phyloP scores from a whole-genome alignment of 2,113 vertebrate genomes.

The Heloderma charlesbogerti region DNA sequence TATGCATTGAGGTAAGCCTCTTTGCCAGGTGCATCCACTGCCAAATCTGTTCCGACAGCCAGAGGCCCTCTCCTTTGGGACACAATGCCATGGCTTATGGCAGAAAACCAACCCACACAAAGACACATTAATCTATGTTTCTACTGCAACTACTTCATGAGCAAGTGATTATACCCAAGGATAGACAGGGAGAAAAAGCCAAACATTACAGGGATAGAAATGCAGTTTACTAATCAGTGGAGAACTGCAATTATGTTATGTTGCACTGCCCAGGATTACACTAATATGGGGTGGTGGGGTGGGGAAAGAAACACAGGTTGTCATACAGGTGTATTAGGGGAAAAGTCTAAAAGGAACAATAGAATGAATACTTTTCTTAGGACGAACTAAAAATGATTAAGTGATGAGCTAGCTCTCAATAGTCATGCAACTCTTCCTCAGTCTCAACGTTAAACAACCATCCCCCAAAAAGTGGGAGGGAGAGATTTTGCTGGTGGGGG shows the following conservation, averaged over 20 bases:
- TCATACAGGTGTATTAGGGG: background rate
- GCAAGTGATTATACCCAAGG: background rate
- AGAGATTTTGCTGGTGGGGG: background rate
- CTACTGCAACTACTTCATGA: background rate
- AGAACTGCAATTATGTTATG: background rate
- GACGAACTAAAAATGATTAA: background rate
- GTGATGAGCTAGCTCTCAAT: background rate
- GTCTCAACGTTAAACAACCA: background rate
- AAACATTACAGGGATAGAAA: background rate
- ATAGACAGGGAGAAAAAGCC: background rate
- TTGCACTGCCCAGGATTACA: background rate
- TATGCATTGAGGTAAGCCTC: background rate
- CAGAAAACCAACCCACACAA: background rate
- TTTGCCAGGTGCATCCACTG: fast-evolving
- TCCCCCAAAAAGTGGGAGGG: background rate
- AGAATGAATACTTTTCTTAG: background rate
- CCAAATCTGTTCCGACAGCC: fast-evolving
- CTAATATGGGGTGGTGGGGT: background rate
- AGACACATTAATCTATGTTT: background rate
- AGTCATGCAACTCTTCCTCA: background rate
- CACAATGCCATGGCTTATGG: background rate
- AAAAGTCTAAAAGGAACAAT: background rate
- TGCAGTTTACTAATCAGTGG: background rate
- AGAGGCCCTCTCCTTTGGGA: background rate
- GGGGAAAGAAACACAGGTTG: background rate